Conservation (phyloP, 2,888 invertebrate genomes). For the Nemotelus nigrinus region DNA sequence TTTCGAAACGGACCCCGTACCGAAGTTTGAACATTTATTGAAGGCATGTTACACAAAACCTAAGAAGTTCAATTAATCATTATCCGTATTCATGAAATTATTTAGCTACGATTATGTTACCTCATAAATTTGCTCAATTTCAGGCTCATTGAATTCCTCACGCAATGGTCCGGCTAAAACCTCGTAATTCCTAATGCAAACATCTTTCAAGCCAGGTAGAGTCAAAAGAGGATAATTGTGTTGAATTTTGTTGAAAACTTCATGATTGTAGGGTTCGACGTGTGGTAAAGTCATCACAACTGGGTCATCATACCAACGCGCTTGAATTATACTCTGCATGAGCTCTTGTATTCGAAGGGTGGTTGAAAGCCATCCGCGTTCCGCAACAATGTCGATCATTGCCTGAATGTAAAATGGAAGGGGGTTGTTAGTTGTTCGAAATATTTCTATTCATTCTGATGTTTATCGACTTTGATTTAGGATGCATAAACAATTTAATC, state of each 20-base stretch:
- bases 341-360: constrained; percentile 80
- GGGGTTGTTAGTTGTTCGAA: too few relatives aligned
- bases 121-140: constrained; percentile 75
- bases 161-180: constrained; percentile 71
- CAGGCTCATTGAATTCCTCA: constrained; percentile 72
- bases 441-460: too few relatives aligned
- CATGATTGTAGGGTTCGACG: constrained; percentile 73
- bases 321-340: constrained; percentile 93
- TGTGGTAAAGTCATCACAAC: constrained; percentile 82
- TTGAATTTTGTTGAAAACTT: constrained; percentile 69
- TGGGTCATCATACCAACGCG: constrained; percentile 82
- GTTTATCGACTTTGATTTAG: too few relatives aligned
- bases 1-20: constrained; percentile 69
- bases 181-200: constrained; percentile 69
- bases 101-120: constrained; percentile 61
- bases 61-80: constrained; percentile 54
- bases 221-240: constrained; percentile 57
- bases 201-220: constrained; percentile 60
- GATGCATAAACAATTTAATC: too few relatives aligned
- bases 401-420: constrained; percentile 70
- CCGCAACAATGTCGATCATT: constrained; percentile 93
- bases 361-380: constrained; percentile 88
- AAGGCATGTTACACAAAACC: constrained; percentile 73
- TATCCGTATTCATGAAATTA: background rate
- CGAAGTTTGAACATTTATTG: constrained; percentile 69